These are phyloP conservation scores for Philereme transversata DNA, from an alignment of 2,888 invertebrate genomes.

Conservation along the genomic window DNA sequence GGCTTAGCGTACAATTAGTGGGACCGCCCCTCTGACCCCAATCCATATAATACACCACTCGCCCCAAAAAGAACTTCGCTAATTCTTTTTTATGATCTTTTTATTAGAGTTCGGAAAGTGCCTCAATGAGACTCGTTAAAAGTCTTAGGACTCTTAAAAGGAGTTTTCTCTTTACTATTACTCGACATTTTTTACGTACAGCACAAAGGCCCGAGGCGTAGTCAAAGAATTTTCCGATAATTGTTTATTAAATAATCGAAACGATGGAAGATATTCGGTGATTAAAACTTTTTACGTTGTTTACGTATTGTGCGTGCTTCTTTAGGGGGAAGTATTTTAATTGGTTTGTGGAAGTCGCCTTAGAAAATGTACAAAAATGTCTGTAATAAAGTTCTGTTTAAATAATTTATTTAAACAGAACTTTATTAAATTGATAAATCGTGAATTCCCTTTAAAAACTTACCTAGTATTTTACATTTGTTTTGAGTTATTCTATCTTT, in stretches of 20 bases:
- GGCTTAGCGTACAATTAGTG: conserved; percentile 68
- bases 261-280: conserved; percentile 52
- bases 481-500: too few relatives aligned
- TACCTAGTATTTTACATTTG: too few relatives aligned
- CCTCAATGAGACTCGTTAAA: conserved; percentile 74
- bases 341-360: conserved; percentile 14
- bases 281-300: conserved; percentile 56
- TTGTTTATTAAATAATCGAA: conserved; percentile 66
- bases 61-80: conserved; percentile 52
- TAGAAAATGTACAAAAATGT: conserved; percentile 1
- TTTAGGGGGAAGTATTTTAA: conserved; percentile 25
- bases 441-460: too few relatives aligned
- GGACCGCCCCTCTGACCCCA: conserved; percentile 38
- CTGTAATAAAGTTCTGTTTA: background rate
- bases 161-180: conserved; percentile 65
- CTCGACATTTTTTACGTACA: conserved; percentile 59
- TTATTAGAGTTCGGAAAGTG: conserved; percentile 73
- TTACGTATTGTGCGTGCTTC: conserved; percentile 23
- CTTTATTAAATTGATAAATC: too few relatives aligned
- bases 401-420: too few relatives aligned
- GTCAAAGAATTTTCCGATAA: conserved; percentile 65
- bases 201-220: conserved; percentile 19
- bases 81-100: conserved; percentile 73
- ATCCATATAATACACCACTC: conserved; percentile 47
- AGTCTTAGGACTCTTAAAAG: conserved; percentile 65